Conservation (phyloP, 1,140 invertebrate species). For the Reticulitermes speratus region DNA sequence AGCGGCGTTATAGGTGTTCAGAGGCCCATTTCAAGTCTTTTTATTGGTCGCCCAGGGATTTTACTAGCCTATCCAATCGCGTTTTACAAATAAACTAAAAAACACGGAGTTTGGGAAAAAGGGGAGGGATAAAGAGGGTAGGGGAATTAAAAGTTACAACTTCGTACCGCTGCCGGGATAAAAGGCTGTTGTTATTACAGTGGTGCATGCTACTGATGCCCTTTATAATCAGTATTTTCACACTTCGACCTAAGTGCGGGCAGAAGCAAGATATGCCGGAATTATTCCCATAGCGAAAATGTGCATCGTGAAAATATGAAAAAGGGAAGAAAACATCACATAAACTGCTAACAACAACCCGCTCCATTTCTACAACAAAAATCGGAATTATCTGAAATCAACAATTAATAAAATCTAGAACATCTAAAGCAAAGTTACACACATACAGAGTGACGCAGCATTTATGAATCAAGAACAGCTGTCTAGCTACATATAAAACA, state of each 20-base stretch:
- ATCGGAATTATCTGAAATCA: neutral
- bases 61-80: constrained; percentile 23
- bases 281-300: constrained; percentile 12
- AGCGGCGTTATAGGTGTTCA: constrained; percentile 34
- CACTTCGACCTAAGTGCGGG: constrained; percentile 2
- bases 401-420: neutral
- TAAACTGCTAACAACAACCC: neutral
- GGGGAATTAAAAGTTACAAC: constrained; percentile 35
- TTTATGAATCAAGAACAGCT: neutral
- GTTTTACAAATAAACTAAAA: constrained; percentile 24
- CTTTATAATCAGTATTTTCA: neutral
- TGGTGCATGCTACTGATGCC: neutral
- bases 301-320: constrained; percentile 3
- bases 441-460: neutral
- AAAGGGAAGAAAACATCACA: constrained; percentile 1
- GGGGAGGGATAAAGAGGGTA: neutral
- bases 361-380: neutral
- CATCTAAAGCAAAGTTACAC: neutral
- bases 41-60: constrained; percentile 35
- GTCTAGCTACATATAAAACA: neutral
- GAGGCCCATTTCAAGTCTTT: constrained; percentile 35
- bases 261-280: constrained; percentile 1
- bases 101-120: constrained; percentile 6
- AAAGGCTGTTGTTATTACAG: constrained; percentile 22
- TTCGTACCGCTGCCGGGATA: neutral